Evolutionary conservation across 2,797 vertebrate genomes (phyloP).

Genomic region (Tiaroga cobitis): DNA sequence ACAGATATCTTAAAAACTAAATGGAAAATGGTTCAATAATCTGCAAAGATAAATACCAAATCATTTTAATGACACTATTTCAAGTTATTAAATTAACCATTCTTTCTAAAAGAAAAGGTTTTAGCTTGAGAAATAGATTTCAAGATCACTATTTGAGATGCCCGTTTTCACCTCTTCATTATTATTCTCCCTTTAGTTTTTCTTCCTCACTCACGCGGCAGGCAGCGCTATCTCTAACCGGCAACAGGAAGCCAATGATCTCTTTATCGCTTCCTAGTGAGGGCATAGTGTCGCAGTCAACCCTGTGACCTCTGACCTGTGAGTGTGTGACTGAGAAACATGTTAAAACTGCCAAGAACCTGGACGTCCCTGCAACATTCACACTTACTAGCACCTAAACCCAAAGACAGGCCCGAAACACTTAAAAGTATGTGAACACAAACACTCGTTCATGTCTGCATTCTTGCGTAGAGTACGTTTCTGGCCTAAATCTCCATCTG

Average conservation of each 20-base stretch:
- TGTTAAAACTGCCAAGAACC: conserved; percentile 17
- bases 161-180: not conserved
- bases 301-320: conserved; percentile 41
- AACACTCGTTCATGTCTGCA: conserved; percentile 3
- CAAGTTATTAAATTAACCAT: not conserved
- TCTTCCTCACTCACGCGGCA: not conserved
- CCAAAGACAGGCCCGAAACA: not conserved
- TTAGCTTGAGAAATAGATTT: not conserved
- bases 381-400: no score
- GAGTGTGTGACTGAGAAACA: conserved; percentile 11
- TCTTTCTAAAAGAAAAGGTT: not conserved
- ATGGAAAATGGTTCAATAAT: not conserved
- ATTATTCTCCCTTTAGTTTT: conserved; percentile 6
- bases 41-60: not conserved
- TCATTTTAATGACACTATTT: not conserved
- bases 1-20: not conserved
- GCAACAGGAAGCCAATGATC: conserved; percentile 43
- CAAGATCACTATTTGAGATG: not conserved
- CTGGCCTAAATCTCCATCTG: conserved; percentile 21
- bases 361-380: not conserved
- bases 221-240: not conserved
- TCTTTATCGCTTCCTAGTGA: conserved; percentile 60
- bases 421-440: not conserved
- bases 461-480: conserved; percentile 14
- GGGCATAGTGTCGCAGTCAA: conserved; percentile 41